Conservation (phyloP, 2,888 invertebrate genomes). For the Tenthredo notha region DNA sequence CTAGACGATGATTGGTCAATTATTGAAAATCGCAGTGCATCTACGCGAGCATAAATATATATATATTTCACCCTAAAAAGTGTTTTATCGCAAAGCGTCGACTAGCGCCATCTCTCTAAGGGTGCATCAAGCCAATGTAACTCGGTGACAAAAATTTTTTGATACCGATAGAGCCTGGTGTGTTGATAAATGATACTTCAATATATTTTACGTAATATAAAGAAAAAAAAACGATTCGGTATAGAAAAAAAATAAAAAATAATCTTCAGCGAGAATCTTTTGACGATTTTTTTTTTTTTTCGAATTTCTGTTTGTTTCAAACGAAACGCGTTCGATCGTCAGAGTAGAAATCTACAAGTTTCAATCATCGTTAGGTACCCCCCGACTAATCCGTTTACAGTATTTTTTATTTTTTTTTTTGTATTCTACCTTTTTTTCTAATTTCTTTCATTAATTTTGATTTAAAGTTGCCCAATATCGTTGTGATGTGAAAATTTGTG, state of each 20-base stretch:
- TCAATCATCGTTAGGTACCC: background rate
- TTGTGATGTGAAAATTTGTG: background rate
- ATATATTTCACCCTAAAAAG: background rate
- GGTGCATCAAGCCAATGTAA: conserved; percentile 61
- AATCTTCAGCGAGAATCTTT: too few species aligned
- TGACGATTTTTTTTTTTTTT: background rate
- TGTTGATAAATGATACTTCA: background rate
- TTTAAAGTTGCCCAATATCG: background rate
- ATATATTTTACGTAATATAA: background rate
- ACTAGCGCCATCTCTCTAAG: conserved; percentile 72
- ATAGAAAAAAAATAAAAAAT: background rate
- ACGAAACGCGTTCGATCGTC: background rate
- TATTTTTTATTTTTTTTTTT: background rate
- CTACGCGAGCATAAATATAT: background rate
- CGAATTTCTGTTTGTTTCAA: background rate
- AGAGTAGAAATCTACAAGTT: background rate
- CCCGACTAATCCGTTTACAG: background rate
- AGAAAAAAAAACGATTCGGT: background rate
- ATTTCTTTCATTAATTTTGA: background rate
- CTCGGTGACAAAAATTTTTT: background rate
- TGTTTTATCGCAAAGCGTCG: background rate
- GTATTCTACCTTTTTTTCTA: too few species aligned
- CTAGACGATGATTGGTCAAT: conserved; percentile 5
- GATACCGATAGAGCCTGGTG: background rate
- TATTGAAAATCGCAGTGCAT: background rate